Percentiles rank a stretch among this genome's conserved stretches.
Evolutionary conservation across 2,888 invertebrate species (phyloP).

Genomic region (Himalopsyche anomala): DNA sequence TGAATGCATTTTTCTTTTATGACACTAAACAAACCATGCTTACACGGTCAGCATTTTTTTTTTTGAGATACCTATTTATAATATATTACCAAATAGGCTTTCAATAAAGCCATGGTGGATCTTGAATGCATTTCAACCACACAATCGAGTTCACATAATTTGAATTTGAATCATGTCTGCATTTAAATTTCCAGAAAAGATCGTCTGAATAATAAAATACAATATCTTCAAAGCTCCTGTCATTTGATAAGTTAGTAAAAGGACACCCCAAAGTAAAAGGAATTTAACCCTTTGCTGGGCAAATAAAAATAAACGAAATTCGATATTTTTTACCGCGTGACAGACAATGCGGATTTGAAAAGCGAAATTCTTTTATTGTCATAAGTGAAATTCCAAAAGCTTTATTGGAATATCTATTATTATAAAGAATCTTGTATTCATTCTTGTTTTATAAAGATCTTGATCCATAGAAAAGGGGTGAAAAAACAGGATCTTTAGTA

Average conservation of each 20-base stretch:
- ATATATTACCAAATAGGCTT: not conserved
- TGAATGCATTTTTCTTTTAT: too few species aligned
- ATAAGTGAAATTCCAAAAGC: not conserved
- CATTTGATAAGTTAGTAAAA: conserved; percentile 1
- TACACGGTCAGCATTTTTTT: too few species aligned
- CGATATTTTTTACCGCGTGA: not conserved
- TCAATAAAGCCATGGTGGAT: conserved; percentile 2
- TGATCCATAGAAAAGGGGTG: too few species aligned
- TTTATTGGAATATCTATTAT: too few species aligned
- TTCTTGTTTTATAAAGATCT: too few species aligned
- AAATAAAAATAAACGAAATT: conserved; percentile 15
- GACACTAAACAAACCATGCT: too few species aligned
- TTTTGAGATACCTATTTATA: too few species aligned
- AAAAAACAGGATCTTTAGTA: too few species aligned
- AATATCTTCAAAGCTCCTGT: not conserved
- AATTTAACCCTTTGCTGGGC: conserved; percentile 11
- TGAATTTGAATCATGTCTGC: conserved; percentile 37
- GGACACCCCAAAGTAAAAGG: not conserved
- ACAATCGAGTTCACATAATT: conserved; percentile 14
- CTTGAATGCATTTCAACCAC: conserved; percentile 32
- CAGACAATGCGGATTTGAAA: conserved; percentile 21
- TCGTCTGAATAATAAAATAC: not conserved
- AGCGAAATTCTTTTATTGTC: conserved; percentile 6
- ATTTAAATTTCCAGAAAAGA: conserved; percentile 7
- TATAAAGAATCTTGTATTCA: too few species aligned